phyloP scores from a whole-genome alignment of 2,797 vertebrate genomes.

The Sebastes steindachneri region DNA sequence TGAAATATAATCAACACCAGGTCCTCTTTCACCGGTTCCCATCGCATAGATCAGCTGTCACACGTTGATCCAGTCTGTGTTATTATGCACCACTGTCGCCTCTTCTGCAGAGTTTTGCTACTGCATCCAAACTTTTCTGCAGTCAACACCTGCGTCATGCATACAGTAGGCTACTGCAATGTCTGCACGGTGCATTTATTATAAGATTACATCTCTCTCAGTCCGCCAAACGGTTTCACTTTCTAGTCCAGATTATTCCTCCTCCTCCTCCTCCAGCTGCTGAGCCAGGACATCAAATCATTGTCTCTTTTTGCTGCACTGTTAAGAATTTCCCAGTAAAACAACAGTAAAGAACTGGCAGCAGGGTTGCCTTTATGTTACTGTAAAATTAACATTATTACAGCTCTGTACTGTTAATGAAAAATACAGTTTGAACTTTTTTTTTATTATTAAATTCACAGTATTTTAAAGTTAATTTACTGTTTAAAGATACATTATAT shows the following conservation, averaged over 20 bases:
- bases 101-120: background rate
- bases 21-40: background rate
- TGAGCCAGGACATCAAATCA: slow-evolving; percentile 1
- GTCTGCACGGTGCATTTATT: background rate
- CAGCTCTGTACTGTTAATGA: no score
- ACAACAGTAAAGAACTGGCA: no score
- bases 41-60: background rate
- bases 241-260: background rate
- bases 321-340: no score
- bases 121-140: background rate
- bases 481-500: no score
- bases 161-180: no score
- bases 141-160: slow-evolving; percentile 25
- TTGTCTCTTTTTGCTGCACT: background rate
- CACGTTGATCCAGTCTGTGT: background rate
- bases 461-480: no score
- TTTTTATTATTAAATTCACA: no score
- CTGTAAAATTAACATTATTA: no score
- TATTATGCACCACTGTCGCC: background rate
- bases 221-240: background rate
- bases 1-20: background rate
- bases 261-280: slow-evolving; percentile 16
- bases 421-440: no score
- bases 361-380: no score
- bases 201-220: background rate